These are phyloP conservation scores for Catagonus wagneri DNA, from an alignment of 2,113 vertebrate genomes.

Conservation along the genomic window DNA sequence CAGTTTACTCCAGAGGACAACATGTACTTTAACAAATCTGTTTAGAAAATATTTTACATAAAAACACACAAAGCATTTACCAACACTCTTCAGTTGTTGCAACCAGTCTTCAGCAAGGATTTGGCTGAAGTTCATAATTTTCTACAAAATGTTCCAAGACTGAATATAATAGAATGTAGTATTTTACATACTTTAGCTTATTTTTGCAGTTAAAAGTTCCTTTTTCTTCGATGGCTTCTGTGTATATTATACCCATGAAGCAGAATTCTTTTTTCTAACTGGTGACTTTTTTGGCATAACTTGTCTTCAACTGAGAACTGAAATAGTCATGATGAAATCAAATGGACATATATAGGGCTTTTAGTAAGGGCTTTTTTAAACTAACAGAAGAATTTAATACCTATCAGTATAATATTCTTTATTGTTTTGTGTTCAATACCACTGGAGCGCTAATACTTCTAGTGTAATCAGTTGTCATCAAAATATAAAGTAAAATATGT, in stretches of 20 bases:
- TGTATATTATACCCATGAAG: neutral
- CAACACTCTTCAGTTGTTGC: slow-evolving; percentile 32
- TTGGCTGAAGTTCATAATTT: slow-evolving; percentile 76
- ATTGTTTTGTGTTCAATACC: neutral
- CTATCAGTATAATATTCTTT: neutral
- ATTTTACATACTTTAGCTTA: slow-evolving; percentile 72
- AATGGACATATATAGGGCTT: neutral
- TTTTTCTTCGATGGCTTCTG: slow-evolving; percentile 10
- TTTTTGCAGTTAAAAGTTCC: neutral
- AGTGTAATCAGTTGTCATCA: neutral
- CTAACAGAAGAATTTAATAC: slow-evolving; percentile 13
- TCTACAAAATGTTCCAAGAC: slow-evolving; percentile 36
- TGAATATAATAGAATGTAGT: neutral
- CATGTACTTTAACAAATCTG: slow-evolving; percentile 59
- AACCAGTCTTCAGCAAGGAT: slow-evolving; percentile 83
- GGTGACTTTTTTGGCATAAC: slow-evolving; percentile 17
- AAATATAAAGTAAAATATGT: slow-evolving; percentile 7
- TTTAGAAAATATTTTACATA: slow-evolving; percentile 73
- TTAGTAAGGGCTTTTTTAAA: neutral
- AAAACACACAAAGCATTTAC: slow-evolving; percentile 68
- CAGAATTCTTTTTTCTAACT: slow-evolving; percentile 46
- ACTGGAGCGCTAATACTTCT: slow-evolving; percentile 48
- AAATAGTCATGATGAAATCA: slow-evolving; percentile 18
- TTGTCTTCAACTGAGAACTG: slow-evolving; percentile 35
- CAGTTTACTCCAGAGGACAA: slow-evolving; percentile 65